These are phyloP conservation scores for Lamellibrachia columna DNA, from an alignment of 2,888 invertebrate species.

Conservation along the genomic window DNA sequence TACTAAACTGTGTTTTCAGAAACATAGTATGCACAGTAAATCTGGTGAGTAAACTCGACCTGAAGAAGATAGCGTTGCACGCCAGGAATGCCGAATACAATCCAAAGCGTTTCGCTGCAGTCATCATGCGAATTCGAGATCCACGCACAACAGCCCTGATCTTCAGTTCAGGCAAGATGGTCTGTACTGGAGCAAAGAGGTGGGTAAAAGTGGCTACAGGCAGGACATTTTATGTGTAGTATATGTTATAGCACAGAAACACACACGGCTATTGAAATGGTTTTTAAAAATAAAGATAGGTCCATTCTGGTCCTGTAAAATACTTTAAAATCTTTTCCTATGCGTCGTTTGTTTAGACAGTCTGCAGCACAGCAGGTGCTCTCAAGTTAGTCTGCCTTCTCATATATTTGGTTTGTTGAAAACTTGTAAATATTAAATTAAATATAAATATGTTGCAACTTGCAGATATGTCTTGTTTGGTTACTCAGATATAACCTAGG, in stretches of 20 bases:
- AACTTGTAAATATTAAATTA: too few relatives aligned
- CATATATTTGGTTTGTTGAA: too few relatives aligned
- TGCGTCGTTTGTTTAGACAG: too few relatives aligned
- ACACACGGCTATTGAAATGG: neutral
- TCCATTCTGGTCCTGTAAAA: too few relatives aligned
- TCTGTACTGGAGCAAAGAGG: constrained; percentile 85
- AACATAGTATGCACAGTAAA: constrained; percentile 99
- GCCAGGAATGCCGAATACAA: constrained; percentile 99
- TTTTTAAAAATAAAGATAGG: neutral
- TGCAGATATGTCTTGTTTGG: too few relatives aligned
- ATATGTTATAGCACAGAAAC: neutral
- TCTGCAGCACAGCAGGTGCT: too few relatives aligned
- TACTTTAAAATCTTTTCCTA: too few relatives aligned
- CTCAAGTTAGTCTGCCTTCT: too few relatives aligned
- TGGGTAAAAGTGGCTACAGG: constrained; percentile 35
- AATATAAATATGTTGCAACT: too few relatives aligned
- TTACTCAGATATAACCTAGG: too few relatives aligned
- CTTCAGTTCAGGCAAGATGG: constrained; percentile 87
- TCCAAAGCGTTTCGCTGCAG: constrained; percentile 98
- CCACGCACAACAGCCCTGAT: constrained; percentile 82
- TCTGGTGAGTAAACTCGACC: constrained; percentile 88
- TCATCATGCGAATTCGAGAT: constrained; percentile 93
- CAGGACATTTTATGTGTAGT: neutral
- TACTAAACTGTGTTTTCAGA: constrained; percentile 68
- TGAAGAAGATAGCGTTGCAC: constrained; percentile 96